Conservation (phyloP, 2,888 invertebrate genomes). For the Rhingia campestris region DNA sequence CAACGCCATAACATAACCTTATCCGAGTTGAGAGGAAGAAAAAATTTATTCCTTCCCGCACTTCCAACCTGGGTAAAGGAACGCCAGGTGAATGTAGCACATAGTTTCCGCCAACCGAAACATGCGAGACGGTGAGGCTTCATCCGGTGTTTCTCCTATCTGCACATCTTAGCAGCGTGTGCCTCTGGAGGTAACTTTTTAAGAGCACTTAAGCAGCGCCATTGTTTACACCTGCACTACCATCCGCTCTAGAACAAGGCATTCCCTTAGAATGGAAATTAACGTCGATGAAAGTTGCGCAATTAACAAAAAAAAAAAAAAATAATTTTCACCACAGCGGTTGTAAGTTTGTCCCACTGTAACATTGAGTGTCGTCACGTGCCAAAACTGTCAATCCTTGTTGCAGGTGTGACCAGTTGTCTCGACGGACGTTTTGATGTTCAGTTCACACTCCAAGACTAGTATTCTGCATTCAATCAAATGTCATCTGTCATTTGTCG, state of each 20-base stretch:
- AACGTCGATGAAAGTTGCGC: slow-evolving; percentile 13
- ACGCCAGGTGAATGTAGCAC: slow-evolving; percentile 25
- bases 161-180: slow-evolving; percentile 6
- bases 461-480: slow-evolving; percentile 6
- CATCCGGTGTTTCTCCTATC: too few relatives aligned
- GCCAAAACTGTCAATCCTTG: slow-evolving; percentile 14
- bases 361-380: background rate
- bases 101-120: background rate
- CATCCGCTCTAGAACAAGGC: background rate
- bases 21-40: too few relatives aligned
- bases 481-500: slow-evolving; percentile 37
- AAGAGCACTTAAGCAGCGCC: slow-evolving; percentile 16
- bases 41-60: too few relatives aligned
- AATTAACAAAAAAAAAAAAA: slow-evolving; percentile 12
- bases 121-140: background rate
- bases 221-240: slow-evolving; percentile 3
- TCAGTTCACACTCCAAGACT: slow-evolving; percentile 1
- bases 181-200: slow-evolving; percentile 12
- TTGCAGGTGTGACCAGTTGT: slow-evolving; percentile 8
- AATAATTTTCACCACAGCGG: too few relatives aligned
- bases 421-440: slow-evolving; percentile 1
- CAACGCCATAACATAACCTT: too few relatives aligned
- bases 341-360: too few relatives aligned
- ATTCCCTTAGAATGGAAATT: slow-evolving; percentile 25
- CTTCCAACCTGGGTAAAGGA: background rate